These are phyloP conservation scores for Tridacna crocea DNA, from an alignment of 2,888 invertebrate genomes.

Conservation along the genomic window DNA sequence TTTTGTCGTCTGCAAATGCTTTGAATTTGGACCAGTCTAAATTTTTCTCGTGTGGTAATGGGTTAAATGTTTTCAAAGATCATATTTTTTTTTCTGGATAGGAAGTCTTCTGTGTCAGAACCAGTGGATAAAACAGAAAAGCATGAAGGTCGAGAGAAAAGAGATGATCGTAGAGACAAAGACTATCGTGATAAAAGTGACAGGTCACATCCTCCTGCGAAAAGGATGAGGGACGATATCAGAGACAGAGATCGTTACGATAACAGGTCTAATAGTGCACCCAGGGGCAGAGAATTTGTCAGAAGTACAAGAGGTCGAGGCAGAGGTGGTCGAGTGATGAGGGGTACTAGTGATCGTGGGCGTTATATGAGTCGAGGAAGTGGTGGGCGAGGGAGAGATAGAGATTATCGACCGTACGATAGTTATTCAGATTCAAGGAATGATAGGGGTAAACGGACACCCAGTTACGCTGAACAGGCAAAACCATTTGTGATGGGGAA, in stretches of 20 bases:
- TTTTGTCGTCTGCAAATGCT: no score
- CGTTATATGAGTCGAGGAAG: conserved; percentile 38
- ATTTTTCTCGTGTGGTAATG: no score
- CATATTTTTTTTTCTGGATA: not conserved
- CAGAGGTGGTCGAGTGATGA: conserved; percentile 51
- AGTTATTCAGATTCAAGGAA: conserved; percentile 35
- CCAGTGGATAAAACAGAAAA: conserved; percentile 53
- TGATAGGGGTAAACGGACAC: conserved; percentile 37
- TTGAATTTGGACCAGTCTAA: no score
- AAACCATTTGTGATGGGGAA: conserved; percentile 57
- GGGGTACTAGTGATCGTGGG: conserved; percentile 41
- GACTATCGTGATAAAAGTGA: conserved; percentile 58
- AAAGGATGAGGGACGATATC: conserved; percentile 76
- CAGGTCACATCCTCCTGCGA: conserved; percentile 73
- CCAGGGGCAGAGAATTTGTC: conserved; percentile 78
- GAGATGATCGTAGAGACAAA: conserved; percentile 58
- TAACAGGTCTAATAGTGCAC: conserved; percentile 64
- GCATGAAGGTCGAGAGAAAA: conserved; percentile 54
- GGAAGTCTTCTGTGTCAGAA: conserved; percentile 18
- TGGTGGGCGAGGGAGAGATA: conserved; percentile 33
- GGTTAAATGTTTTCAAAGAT: no score
- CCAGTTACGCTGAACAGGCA: conserved; percentile 54
- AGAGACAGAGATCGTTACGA: conserved; percentile 46
- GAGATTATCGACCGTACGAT: conserved; percentile 53
- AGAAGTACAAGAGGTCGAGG: conserved; percentile 46